Base-by-base conservation (phyloP, 2,797 vertebrate genomes). In the Catostomus latipinnis region DNA sequence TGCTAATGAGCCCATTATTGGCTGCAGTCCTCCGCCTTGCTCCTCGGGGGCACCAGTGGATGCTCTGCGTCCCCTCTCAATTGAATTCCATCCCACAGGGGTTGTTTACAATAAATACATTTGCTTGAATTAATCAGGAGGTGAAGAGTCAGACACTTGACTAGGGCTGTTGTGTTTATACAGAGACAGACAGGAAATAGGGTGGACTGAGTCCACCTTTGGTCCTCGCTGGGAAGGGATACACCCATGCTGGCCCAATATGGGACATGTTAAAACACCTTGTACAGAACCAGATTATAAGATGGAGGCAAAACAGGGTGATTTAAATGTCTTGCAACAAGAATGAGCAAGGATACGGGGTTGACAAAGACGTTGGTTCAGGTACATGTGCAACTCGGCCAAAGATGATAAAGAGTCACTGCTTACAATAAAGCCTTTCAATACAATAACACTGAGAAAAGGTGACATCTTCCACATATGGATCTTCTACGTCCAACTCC, bases 1-100 rank as follows among this genome's bases (percentile, higher is more conserved):
- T 92, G 92, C 91, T 95, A 94, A 95, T 94, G 93, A 94, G 93
- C 90, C 91, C 91, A 94, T 94, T 94, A 95, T 93, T 92, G 87
- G 91, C 91, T 92, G 88, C 84, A 86, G 90, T 92, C 89, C 86
- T 90, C 88, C 89, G 82, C 70, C 78, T 87, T 86, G 91, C 89
- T 86, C 82, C 88, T 84, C 74, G 70, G 90, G 91, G 91, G 89
- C 89, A 88, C 85, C 85, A 80, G 87, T 87, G 85, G 87, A 89
- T 89, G 90, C 90, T 89, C 90, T 48, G 82, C 84, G 86, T 88
- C 91, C 90, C 90, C 80, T 91, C 91, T 90, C 92, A 89, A 92
- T 92, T 93, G 90, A 93, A 91, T 92, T 91, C 87, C 88, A 90
- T 90, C 93, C 90, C 90, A 93, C 88, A 66, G 90, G 90, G 91